These are phyloP conservation scores for Pseudorectes ferrugineus DNA, from an alignment of 2,113 vertebrate genomes.

Conservation along the genomic window DNA sequence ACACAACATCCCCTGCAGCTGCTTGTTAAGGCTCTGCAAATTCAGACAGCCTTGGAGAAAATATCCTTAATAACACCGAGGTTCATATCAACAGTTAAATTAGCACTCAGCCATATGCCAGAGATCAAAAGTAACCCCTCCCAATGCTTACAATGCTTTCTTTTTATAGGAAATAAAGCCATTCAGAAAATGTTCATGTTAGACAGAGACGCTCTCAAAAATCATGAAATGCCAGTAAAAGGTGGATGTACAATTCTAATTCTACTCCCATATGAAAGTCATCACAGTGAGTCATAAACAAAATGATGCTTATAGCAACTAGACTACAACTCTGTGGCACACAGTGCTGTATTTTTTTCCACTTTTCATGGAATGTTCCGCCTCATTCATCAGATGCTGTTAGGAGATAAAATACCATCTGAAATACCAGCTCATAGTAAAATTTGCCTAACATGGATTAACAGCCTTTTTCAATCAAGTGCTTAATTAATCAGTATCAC, in stretches of 20 bases:
- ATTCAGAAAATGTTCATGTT: neutral
- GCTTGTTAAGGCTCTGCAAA: neutral
- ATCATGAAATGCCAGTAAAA: constrained; percentile 21
- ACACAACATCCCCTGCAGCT: neutral
- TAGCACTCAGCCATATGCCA: neutral
- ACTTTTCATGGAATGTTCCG: neutral
- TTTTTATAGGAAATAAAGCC: neutral
- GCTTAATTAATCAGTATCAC: constrained; percentile 6
- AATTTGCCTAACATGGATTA: neutral
- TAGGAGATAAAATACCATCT: constrained; percentile 21
- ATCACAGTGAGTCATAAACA: constrained; percentile 40
- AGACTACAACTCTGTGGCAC: neutral
- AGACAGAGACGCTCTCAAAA: constrained; percentile 10
- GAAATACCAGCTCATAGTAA: constrained; percentile 23
- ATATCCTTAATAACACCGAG: neutral
- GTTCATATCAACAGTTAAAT: constrained; percentile 1
- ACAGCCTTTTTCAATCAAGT: constrained; percentile 21
- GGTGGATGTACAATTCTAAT: neutral
- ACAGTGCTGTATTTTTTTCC: neutral
- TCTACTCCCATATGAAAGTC: constrained; percentile 15
- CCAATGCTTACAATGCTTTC: neutral
- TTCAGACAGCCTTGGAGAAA: neutral
- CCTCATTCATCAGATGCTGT: constrained; percentile 38
- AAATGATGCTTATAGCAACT: constrained; percentile 26
- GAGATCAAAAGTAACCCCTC: neutral